Evolutionary conservation across 2,113 vertebrate species (phyloP).

Genomic region (Leptobrachium leishanense): DNA sequence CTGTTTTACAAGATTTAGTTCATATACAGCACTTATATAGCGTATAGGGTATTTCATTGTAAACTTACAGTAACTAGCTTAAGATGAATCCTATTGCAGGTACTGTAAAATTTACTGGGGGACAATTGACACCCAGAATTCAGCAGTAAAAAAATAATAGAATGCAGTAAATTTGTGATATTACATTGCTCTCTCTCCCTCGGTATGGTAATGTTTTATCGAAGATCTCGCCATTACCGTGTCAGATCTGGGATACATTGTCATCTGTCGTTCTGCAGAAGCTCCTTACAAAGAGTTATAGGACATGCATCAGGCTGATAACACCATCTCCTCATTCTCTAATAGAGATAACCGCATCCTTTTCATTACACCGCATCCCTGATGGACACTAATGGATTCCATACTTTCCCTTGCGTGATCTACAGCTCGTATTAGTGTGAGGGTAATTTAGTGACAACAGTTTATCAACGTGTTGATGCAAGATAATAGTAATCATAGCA

Average conservation of each 20-base stretch:
- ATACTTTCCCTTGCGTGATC: slow-evolving; percentile 68
- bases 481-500: slow-evolving; percentile 70
- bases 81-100: not conserved
- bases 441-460: slow-evolving; percentile 82
- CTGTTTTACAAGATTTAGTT: too few species aligned
- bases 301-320: slow-evolving; percentile 62
- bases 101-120: not conserved
- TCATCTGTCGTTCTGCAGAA: slow-evolving; percentile 54
- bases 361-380: slow-evolving; percentile 68
- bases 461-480: slow-evolving; percentile 71
- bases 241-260: slow-evolving; percentile 54
- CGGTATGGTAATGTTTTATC: slow-evolving; percentile 39
- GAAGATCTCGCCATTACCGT: slow-evolving; percentile 38
- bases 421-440: slow-evolving; percentile 70
- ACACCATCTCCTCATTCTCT: slow-evolving; percentile 65
- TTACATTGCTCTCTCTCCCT: slow-evolving; percentile 17
- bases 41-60: not conserved
- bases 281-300: slow-evolving; percentile 59
- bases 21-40: too few species aligned
- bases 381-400: slow-evolving; percentile 85
- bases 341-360: slow-evolving; percentile 68
- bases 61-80: not conserved
- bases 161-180: slow-evolving; percentile 24
- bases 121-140: not conserved
- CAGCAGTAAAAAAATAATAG: slow-evolving; percentile 20